Percentiles rank a stretch among this genome's conserved stretches.
Evolutionary conservation across 2,113 vertebrate genomes (phyloP).

Genomic region (Syngnathoides biaculeatus): DNA sequence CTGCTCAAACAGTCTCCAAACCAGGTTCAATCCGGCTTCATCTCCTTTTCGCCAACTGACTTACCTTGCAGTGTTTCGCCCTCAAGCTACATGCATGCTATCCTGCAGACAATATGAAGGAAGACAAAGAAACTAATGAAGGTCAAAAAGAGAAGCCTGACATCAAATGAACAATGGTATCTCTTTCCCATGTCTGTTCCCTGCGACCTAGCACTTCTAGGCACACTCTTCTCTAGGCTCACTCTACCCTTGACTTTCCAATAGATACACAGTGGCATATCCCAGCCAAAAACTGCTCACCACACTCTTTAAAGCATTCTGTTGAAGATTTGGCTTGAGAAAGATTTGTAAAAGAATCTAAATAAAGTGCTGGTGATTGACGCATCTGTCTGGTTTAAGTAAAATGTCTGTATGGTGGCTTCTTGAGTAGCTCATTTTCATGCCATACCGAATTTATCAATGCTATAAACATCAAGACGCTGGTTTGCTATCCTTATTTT

Average conservation of each 20-base stretch:
- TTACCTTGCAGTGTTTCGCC: slow-evolving; percentile 22
- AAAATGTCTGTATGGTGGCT: slow-evolving; percentile 17
- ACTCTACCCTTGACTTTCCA: slow-evolving; percentile 61
- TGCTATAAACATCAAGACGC: too few relatives aligned
- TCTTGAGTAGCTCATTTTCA: slow-evolving; percentile 47
- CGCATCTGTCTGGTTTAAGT: slow-evolving; percentile 18
- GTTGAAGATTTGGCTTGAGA: slow-evolving; percentile 16
- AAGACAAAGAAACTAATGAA: slow-evolving; percentile 22
- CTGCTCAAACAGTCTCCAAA: not conserved
- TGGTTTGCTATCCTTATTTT: slow-evolving; percentile 8
- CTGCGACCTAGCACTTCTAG: slow-evolving; percentile 50
- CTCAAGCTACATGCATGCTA: slow-evolving; percentile 21
- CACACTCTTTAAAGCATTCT: slow-evolving; percentile 27
- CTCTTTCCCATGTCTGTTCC: slow-evolving; percentile 50
- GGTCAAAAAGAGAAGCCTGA: slow-evolving; percentile 55
- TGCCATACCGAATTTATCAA: slow-evolving; percentile 18
- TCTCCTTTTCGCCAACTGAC: not conserved
- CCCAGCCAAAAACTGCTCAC: slow-evolving; percentile 25
- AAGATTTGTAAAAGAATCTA: slow-evolving; percentile 44
- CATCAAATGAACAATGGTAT: slow-evolving; percentile 62
- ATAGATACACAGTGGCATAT: slow-evolving; percentile 13
- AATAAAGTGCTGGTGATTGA: slow-evolving; percentile 43
- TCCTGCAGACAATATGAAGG: slow-evolving; percentile 17
- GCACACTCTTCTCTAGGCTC: slow-evolving; percentile 62
- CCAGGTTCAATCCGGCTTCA: too few relatives aligned